Percentiles rank a stretch among this genome's conserved stretches.
These are phyloP conservation scores for Nephrotoma guestfalica DNA, from an alignment of 2,888 invertebrate species.

Conservation along the genomic window DNA sequence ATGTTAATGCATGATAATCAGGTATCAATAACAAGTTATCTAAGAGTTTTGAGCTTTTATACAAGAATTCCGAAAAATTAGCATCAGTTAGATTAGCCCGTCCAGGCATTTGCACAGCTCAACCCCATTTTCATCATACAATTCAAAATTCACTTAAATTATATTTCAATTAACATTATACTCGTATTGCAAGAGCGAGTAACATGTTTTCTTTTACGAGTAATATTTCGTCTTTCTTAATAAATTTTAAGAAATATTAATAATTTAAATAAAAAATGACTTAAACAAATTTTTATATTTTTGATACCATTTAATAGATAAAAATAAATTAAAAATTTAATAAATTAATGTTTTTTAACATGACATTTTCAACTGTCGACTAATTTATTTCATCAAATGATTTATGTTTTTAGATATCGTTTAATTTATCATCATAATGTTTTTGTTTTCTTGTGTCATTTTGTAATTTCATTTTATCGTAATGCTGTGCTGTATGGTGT, in stretches of 20 bases:
- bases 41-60: not conserved
- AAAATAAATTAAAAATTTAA: slow-evolving; percentile 1
- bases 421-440: slow-evolving; percentile 11
- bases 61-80: not conserved
- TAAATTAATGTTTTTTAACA: slow-evolving; percentile 14
- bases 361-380: slow-evolving; percentile 16
- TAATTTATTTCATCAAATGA: slow-evolving; percentile 17
- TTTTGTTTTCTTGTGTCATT: not conserved
- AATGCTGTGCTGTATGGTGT: not conserved
- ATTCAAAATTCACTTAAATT: not conserved
- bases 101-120: not conserved
- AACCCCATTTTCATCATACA: not conserved
- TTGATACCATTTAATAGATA: not conserved
- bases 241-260: not conserved
- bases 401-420: slow-evolving; percentile 13
- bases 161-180: not conserved
- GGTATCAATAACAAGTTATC: not conserved
- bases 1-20: not conserved
- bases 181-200: not conserved
- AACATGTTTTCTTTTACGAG: not conserved
- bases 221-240: not conserved
- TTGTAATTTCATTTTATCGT: not conserved
- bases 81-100: not conserved
- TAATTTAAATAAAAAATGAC: not conserved
- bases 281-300: not conserved